Percentiles rank a stretch among this genome's conserved stretches.
These are phyloP conservation scores for Dolichopus griseipennis DNA, from an alignment of 2,888 invertebrate species.

Conservation along the genomic window DNA sequence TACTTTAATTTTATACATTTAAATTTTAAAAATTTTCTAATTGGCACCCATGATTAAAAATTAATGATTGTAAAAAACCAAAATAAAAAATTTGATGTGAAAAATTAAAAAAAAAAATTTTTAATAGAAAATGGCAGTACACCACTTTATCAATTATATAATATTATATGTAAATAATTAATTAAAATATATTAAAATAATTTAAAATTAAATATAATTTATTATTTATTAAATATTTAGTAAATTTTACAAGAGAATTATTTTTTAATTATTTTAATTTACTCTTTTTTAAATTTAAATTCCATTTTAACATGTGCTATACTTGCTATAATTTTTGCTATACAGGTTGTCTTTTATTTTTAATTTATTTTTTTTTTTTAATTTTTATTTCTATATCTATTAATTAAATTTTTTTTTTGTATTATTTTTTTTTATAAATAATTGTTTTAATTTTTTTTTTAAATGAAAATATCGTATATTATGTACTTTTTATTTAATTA, in stretches of 20 bases:
- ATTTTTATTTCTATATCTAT: background rate
- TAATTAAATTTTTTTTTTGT: background rate
- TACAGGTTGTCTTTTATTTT: background rate
- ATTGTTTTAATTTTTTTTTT: background rate
- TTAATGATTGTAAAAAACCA: background rate
- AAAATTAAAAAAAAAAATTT: too few species aligned
- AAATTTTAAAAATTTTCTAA: background rate
- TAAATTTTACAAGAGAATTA: background rate
- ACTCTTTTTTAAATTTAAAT: background rate
- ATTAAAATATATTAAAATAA: too few species aligned
- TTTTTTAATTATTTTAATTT: background rate
- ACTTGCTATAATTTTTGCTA: conserved; percentile 1
- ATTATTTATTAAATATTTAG: too few species aligned
- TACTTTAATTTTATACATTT: too few species aligned
- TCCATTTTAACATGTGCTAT: background rate
- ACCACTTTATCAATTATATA: too few species aligned
- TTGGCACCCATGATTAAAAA: background rate
- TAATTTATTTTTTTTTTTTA: background rate
- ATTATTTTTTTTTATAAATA: background rate
- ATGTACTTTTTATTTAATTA: too few species aligned
- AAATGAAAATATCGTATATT: background rate
- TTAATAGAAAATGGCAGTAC: too few species aligned
- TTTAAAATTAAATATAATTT: too few species aligned
- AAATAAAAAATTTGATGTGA: too few species aligned
- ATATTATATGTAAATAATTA: too few species aligned